Percentiles rank a stretch among this genome's conserved stretches.
Evolutionary conservation across 2,888 invertebrate genomes (phyloP).

Genomic region (Ophraella communa): DNA sequence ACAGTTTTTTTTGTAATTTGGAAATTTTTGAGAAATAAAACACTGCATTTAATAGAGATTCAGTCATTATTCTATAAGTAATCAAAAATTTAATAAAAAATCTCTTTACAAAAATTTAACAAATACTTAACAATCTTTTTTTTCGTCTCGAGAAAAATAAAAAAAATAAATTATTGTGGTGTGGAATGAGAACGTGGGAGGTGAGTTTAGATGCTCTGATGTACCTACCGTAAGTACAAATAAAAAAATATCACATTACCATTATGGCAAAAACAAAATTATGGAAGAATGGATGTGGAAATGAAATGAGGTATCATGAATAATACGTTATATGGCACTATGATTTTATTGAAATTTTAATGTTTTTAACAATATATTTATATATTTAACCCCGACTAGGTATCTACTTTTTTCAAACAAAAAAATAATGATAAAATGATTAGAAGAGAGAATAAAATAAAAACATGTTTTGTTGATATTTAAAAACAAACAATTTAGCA

Average conservation of each 20-base stretch:
- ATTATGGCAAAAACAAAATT: conserved; percentile 23
- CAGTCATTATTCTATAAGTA: conserved; percentile 32
- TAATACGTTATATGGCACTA: conserved; percentile 61
- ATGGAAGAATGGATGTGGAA: conserved; percentile 30
- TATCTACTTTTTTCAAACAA: conserved; percentile 21
- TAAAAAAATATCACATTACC: conserved; percentile 22
- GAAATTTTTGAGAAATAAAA: conserved; percentile 33
- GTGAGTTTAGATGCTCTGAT: conserved; percentile 8
- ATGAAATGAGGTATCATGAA: conserved; percentile 44
- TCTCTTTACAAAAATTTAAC: conserved; percentile 29
- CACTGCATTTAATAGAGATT: conserved; percentile 24
- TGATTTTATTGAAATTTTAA: conserved; percentile 60
- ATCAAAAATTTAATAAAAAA: conserved; percentile 34
- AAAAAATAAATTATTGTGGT: conserved; percentile 23
- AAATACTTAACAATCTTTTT: conserved; percentile 31
- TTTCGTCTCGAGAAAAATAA: conserved; percentile 19
- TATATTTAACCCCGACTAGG: conserved; percentile 35
- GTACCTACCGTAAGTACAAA: not conserved
- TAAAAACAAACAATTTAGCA: not conserved
- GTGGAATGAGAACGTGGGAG: conserved; percentile 12
- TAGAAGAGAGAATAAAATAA: conserved; percentile 15
- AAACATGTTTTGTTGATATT: not conserved
- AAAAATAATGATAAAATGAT: conserved; percentile 26
- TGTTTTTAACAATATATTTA: conserved; percentile 50
- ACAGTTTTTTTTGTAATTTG: conserved; percentile 18